Evolutionary conservation across 2,797 vertebrate genomes (phyloP).

Genomic region (Rhinichthys osculus): DNA sequence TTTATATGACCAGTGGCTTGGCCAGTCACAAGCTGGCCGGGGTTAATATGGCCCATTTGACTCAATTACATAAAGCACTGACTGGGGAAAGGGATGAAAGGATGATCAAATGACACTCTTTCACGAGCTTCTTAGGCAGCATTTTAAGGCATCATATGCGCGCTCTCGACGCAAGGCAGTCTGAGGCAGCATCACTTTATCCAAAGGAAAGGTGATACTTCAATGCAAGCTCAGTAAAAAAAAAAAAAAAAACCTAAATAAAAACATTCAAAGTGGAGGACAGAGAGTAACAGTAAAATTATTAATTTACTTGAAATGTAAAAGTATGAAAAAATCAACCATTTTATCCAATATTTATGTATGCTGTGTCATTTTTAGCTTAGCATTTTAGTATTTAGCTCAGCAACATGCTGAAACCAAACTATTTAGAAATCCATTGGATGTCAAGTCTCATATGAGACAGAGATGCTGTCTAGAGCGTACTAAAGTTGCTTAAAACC

Average conservation of each 20-base stretch:
- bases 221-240: background rate
- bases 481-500: background rate
- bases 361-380: background rate
- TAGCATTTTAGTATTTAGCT: background rate
- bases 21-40: conserved; percentile 72
- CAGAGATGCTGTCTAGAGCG: background rate
- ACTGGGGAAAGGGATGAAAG: conserved; percentile 47
- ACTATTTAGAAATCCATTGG: background rate
- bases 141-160: conserved; percentile 18
- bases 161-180: background rate
- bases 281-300: background rate
- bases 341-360: background rate
- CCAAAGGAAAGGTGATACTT: background rate
- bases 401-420: background rate
- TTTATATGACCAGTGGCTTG: conserved; percentile 62
- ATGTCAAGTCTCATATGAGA: background rate
- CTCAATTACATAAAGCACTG: conserved; percentile 79
- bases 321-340: background rate
- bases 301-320: too few species aligned
- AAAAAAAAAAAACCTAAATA: too few species aligned
- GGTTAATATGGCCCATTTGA: conserved; percentile 83
- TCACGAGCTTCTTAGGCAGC: background rate
- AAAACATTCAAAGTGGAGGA: background rate
- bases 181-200: background rate
- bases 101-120: conserved; percentile 49